Base-by-base conservation (phyloP, 2,797 vertebrate genomes). In the Lutjanus campechanus region DNA sequence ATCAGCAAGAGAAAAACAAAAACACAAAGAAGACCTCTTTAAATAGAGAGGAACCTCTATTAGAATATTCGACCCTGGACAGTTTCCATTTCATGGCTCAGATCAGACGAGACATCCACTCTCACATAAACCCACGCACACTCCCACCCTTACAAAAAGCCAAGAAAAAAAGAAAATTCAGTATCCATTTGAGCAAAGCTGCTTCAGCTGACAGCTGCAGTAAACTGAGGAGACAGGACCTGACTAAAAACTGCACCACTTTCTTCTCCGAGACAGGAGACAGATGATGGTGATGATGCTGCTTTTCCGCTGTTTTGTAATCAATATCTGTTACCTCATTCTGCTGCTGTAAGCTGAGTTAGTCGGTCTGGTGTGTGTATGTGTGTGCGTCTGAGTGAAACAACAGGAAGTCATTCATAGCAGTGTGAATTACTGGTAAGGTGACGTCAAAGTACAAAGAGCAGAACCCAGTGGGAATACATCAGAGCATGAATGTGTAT, bases 281-380 rank as follows among this genome's bases (percentile, higher is more conserved):
- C 75, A 53, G 43, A 86, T 59, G 62, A 78, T 67, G 76, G 46
- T 62, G 69, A 84, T 82, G 72, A n/a, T 71, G 59, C 46, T 40
- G 20, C 20, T 82, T 70, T 87, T 83, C 73, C 36, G 0, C 53
- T 68, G 76, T 44, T 69, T 71, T 87, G 56, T 82, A 79, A 91
- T 91, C 85, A 89, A 91, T 91, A 89, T 62, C 61, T 73, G 73
- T 8, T n/a, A 46, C 46, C 63, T 73, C 15, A 1, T 58, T 64
- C 60, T 86, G 53, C 81, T 79, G 74, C 76, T 71, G 73, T 72
- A 76, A 66, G 67, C 78, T 81, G 79, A 83, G 66, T 83, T 78
- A 70, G 76, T 81, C 16, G 8, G 29, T 65, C 20, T 22, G 29
- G 19, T 9, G 60, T 12, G 60, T 22, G 10, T 11, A 41, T 22